Evolutionary conservation across 2,797 vertebrate species (phyloP).

Genomic region (Pogoniulus pusillus): DNA sequence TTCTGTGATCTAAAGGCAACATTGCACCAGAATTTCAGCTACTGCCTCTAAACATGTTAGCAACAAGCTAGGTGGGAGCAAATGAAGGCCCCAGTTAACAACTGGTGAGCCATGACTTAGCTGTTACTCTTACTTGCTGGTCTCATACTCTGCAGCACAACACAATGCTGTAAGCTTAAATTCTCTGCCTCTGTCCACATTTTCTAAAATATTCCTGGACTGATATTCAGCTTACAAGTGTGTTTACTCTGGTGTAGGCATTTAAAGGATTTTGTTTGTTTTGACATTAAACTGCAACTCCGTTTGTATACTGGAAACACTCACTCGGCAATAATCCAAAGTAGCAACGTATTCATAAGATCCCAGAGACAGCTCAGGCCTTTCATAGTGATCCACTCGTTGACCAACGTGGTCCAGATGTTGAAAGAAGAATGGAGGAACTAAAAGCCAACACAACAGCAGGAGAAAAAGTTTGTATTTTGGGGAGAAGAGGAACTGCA

Average conservation of each 20-base stretch:
- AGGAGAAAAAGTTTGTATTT: background rate
- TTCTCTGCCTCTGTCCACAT: background rate
- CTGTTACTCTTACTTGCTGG: background rate
- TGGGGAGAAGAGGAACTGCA: background rate
- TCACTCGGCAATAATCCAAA: conserved; percentile 94
- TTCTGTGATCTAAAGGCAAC: background rate
- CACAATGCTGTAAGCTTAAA: background rate
- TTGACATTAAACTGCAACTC: background rate
- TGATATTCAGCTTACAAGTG: background rate
- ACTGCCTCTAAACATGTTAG: background rate
- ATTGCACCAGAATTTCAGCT: background rate
- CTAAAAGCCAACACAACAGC: conserved; percentile 68
- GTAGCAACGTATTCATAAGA: conserved; percentile 94
- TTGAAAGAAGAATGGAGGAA: conserved; percentile 93
- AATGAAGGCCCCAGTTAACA: accelerated
- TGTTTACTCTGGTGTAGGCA: background rate
- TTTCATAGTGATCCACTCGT: conserved; percentile 90
- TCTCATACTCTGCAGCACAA: background rate
- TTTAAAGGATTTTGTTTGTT: background rate
- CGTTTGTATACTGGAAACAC: background rate
- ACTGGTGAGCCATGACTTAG: background rate
- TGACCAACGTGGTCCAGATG: conserved; percentile 94
- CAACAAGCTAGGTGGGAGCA: background rate
- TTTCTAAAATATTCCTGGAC: background rate
- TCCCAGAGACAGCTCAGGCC: conserved; percentile 92